These are phyloP conservation scores for Pseudomyrmex gracilis DNA, from an alignment of 1,140 invertebrate genomes.

Conservation along the genomic window DNA sequence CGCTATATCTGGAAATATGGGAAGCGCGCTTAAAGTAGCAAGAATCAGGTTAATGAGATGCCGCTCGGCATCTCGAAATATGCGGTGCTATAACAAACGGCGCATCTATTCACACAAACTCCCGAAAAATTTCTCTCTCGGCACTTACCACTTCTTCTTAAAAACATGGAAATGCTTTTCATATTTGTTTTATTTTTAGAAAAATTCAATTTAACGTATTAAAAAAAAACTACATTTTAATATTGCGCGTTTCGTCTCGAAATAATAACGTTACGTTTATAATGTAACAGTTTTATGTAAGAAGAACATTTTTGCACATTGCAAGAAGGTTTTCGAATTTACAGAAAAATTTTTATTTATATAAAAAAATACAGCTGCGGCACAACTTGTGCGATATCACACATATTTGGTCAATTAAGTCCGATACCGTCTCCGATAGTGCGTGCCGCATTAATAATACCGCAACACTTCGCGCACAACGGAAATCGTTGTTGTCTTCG, in stretches of 20 bases:
- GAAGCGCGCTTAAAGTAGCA: background rate
- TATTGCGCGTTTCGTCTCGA: too few relatives aligned
- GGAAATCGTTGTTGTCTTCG: slow-evolving; percentile 39
- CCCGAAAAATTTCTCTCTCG: too few relatives aligned
- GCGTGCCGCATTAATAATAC: slow-evolving; percentile 14
- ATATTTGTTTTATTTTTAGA: background rate
- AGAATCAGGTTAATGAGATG: slow-evolving; percentile 10
- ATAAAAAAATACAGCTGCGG: background rate
- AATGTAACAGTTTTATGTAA: too few relatives aligned
- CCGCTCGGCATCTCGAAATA: background rate
- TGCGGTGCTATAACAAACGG: slow-evolving; percentile 3
- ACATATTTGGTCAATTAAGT: slow-evolving; percentile 52
- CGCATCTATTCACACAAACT: background rate
- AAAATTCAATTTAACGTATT: background rate
- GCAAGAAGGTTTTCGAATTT: background rate
- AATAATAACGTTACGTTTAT: too few relatives aligned
- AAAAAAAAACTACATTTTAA: too few relatives aligned
- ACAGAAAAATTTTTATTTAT: background rate
- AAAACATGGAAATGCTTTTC: background rate
- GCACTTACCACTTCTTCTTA: background rate
- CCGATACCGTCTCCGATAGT: background rate
- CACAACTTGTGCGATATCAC: background rate
- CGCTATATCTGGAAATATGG: slow-evolving; percentile 13
- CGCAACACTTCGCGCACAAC: background rate
- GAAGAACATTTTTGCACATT: background rate